Evolutionary conservation across 2,797 vertebrate species (phyloP).

Genomic region (Buceros bicornis): DNA sequence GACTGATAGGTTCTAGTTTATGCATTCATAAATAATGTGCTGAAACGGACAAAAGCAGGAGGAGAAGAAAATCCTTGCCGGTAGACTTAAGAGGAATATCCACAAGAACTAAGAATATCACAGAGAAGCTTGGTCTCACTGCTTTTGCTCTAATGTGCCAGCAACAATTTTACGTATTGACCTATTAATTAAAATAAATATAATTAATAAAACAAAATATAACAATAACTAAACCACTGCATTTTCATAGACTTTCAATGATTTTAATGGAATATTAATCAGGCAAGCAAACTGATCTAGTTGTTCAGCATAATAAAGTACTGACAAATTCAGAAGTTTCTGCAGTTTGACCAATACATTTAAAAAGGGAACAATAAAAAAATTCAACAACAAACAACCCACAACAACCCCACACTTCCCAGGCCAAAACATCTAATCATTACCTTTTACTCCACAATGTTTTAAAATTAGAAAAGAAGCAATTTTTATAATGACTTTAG

Average conservation of each 20-base stretch:
- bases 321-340: background rate
- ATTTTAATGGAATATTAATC: background rate
- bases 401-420: background rate
- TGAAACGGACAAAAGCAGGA: constrained; percentile 31
- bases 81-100: constrained; percentile 11
- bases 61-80: background rate
- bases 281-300: background rate
- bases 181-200: background rate
- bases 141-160: background rate
- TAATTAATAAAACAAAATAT: background rate
- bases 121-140: background rate
- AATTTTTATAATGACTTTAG: constrained; percentile 14
- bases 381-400: background rate
- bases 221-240: background rate
- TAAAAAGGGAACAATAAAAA: background rate
- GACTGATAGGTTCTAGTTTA: constrained; percentile 56
- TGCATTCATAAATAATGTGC: constrained; percentile 61
- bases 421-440: background rate
- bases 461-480: constrained; percentile 46
- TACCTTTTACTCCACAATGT: background rate
- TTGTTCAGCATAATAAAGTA: background rate
- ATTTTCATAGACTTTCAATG: background rate
- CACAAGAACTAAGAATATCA: background rate
- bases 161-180: constrained; percentile 4
- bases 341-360: background rate